These are phyloP conservation scores for Teleopsis dalmanni DNA, from an alignment of 1,140 invertebrate species.

Conservation along the genomic window DNA sequence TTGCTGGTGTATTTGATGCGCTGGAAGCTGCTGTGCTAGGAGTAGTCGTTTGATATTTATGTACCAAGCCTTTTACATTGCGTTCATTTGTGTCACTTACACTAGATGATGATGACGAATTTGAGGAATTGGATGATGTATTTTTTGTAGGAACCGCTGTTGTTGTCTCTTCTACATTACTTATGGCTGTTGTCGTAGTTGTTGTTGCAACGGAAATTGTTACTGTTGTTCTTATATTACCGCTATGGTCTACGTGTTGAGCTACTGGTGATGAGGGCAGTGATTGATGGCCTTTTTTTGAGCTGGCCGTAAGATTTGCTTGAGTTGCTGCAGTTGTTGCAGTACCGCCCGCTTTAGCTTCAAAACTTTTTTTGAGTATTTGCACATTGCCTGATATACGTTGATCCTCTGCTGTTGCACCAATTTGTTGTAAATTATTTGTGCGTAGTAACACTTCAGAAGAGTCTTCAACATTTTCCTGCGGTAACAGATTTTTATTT, in stretches of 20 bases:
- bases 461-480: constrained; percentile 9
- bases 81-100: constrained; percentile 49
- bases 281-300: constrained; percentile 33
- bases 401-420: constrained; percentile 24
- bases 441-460: constrained; percentile 19
- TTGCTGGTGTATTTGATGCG: constrained; percentile 14
- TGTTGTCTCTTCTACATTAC: no score
- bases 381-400: constrained; percentile 60
- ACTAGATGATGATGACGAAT: constrained; percentile 31
- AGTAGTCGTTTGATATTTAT: constrained; percentile 56
- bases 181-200: constrained; percentile 10
- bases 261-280: constrained; percentile 42
- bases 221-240: constrained; percentile 3
- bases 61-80: constrained; percentile 65
- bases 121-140: constrained; percentile 27
- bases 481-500: constrained; percentile 28
- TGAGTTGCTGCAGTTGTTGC: constrained; percentile 10
- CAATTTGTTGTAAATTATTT: neutral
- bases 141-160: no score
- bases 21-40: neutral
- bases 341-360: constrained; percentile 57
- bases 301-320: neutral
- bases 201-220: constrained; percentile 10
- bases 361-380: constrained; percentile 78
- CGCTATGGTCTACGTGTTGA: constrained; percentile 33